Conservation (phyloP, 2,797 vertebrate genomes). For the Platalea minor region DNA sequence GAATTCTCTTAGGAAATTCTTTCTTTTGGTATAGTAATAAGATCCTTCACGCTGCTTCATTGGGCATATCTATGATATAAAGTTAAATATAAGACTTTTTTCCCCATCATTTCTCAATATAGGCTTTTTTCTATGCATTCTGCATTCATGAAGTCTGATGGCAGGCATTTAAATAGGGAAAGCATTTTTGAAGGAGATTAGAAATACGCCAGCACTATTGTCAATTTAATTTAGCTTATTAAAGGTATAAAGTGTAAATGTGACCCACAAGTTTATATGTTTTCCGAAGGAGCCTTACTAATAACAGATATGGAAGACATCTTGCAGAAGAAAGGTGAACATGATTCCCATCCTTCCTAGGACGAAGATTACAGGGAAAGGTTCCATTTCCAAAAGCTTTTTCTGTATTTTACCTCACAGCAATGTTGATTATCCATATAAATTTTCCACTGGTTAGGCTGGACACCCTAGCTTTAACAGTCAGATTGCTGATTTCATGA, state of each 20-base stretch:
- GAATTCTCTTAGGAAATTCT: neutral
- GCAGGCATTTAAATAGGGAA: neutral
- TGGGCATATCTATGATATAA: neutral
- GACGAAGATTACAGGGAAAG: neutral
- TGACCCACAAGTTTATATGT: neutral
- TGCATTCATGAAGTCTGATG: neutral
- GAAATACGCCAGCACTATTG: neutral
- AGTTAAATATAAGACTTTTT: neutral
- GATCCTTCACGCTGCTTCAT: neutral
- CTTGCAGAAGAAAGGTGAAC: neutral
- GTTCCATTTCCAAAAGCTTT: neutral
- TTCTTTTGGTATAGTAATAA: neutral
- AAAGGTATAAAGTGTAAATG: neutral
- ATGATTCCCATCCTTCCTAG: neutral
- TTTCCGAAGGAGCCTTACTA: neutral
- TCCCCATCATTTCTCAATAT: neutral
- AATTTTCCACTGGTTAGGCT: neutral
- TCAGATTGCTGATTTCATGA: neutral
- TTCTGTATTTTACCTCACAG: neutral
- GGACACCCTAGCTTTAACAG: neutral
- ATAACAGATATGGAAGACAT: neutral
- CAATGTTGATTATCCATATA: neutral
- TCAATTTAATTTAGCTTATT: neutral
- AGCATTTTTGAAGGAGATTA: neutral
- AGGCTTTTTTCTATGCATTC: neutral